These are phyloP conservation scores for Rhinopomastus cyanomelas DNA, from an alignment of 2,113 vertebrate genomes.

Conservation along the genomic window DNA sequence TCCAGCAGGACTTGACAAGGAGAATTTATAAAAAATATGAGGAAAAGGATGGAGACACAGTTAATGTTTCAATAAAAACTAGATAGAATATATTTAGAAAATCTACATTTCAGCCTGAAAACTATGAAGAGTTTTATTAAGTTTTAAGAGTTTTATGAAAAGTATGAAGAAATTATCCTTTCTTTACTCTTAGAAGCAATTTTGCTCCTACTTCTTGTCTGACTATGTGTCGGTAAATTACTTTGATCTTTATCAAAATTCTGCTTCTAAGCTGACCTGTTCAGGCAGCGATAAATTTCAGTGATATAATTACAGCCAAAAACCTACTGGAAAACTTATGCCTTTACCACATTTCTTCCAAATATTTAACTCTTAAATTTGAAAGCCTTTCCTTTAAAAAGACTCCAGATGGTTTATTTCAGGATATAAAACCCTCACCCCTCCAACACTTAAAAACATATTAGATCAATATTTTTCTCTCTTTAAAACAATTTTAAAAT, in stretches of 20 bases:
- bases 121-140: background rate
- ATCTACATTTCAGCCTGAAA: background rate
- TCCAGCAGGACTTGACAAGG: background rate
- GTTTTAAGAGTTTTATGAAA: too few relatives aligned
- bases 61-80: background rate
- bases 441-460: background rate
- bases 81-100: background rate
- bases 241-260: background rate
- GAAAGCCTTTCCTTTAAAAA: background rate
- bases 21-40: background rate
- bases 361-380: slow-evolving; percentile 4
- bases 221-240: background rate
- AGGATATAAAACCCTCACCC: background rate
- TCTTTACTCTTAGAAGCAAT: background rate
- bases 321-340: background rate
- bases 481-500: background rate
- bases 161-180: background rate
- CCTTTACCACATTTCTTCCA: background rate
- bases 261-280: background rate
- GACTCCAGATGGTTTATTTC: background rate
- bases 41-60: background rate
- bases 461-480: background rate
- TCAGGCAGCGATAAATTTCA: background rate
- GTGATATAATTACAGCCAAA: background rate
- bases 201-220: background rate